phyloP scores from a whole-genome alignment of 2,113 vertebrate species.

The Corythaixoides concolor region DNA sequence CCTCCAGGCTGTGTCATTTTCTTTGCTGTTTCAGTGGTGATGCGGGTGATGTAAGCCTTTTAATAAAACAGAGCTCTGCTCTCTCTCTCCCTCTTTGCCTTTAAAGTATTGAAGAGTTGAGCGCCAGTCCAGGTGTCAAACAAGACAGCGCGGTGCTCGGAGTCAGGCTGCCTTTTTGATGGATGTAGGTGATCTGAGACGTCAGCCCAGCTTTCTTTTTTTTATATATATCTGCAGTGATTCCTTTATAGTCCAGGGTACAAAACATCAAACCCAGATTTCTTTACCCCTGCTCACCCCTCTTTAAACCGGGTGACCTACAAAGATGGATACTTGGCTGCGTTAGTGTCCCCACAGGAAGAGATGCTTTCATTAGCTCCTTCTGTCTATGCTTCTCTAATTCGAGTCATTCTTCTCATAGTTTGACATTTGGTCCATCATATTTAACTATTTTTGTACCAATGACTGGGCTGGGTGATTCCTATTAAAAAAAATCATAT shows the following conservation, averaged over 20 bases:
- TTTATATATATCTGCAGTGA: not conserved
- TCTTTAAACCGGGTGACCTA: constrained; percentile 1
- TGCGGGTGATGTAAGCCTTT: not conserved
- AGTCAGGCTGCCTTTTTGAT: not conserved
- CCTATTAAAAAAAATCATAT: not conserved
- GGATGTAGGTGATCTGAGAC: constrained; percentile 46
- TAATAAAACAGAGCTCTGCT: not conserved
- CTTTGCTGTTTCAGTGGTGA: not conserved
- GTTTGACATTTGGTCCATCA: not conserved
- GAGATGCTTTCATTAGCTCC: not conserved
- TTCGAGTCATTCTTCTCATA: not conserved
- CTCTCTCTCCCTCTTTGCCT: not conserved
- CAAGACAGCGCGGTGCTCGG: not conserved
- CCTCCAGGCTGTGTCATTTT: not conserved
- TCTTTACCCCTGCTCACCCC: not conserved
- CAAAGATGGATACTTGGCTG: not conserved
- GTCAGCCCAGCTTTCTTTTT: constrained; percentile 32
- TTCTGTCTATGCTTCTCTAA: not conserved
- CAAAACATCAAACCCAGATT: constrained; percentile 50
- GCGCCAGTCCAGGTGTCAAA: not conserved
- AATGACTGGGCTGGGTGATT: not conserved
- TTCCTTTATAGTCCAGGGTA: constrained; percentile 28
- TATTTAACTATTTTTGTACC: not conserved
- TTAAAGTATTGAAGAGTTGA: not conserved
- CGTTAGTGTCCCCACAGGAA: not conserved